Evolutionary conservation across 2,888 invertebrate species (phyloP).

Genomic region (Meganola albula): DNA sequence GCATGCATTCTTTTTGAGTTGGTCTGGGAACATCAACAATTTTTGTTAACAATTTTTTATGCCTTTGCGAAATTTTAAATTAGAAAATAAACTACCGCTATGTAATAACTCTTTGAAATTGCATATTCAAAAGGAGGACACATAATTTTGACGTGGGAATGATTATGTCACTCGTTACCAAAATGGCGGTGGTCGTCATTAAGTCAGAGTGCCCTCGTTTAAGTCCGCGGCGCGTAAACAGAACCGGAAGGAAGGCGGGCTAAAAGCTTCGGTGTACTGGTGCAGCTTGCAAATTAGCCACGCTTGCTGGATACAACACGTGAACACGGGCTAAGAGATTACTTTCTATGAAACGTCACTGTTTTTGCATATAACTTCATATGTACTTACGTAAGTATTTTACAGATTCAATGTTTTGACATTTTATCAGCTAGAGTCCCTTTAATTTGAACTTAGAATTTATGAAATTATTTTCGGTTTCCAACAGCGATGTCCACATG

Average conservation of each 20-base stretch:
- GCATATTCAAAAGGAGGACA: slow-evolving; percentile 16
- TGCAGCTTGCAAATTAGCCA: slow-evolving; percentile 66
- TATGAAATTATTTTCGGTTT: no score
- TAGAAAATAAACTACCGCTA: no score
- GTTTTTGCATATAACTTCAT: no score
- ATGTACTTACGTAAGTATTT: no score
- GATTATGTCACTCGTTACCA: slow-evolving; percentile 48
- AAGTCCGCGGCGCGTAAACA: slow-evolving; percentile 60
- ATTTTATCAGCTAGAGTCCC: no score
- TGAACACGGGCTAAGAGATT: slow-evolving; percentile 58
- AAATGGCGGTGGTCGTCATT: slow-evolving; percentile 66
- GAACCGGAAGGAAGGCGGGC: slow-evolving; percentile 62
- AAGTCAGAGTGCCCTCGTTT: slow-evolving; percentile 66
- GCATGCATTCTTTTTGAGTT: no score
- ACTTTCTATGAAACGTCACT: slow-evolving; percentile 45
- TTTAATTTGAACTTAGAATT: no score
- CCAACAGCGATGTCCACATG: no score
- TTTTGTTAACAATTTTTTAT: no score
- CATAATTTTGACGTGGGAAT: slow-evolving; percentile 24
- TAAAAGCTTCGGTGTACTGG: slow-evolving; percentile 56
- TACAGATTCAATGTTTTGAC: no score
- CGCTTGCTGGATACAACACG: slow-evolving; percentile 56
- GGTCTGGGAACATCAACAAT: no score
- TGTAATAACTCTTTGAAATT: slow-evolving; percentile 14
- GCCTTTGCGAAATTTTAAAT: no score